These are phyloP conservation scores for Pluvialis apricaria DNA, from an alignment of 2,113 vertebrate genomes.

Conservation along the genomic window DNA sequence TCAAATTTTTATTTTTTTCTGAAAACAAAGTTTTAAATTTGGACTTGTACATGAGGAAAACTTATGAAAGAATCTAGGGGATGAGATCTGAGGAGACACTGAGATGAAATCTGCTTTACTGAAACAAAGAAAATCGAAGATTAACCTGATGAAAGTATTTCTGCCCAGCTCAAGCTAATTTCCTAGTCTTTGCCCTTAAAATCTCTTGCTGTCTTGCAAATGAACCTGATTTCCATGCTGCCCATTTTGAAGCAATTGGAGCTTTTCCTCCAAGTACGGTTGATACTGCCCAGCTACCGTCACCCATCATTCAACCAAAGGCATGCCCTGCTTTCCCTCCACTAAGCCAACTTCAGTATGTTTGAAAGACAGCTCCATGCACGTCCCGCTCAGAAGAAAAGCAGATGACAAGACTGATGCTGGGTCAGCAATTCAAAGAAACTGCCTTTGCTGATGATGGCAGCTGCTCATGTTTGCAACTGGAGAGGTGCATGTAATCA, in stretches of 20 bases:
- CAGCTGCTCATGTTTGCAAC: not conserved
- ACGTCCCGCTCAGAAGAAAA: not conserved
- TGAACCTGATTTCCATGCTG: not conserved
- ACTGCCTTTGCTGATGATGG: not conserved
- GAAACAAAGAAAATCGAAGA: not conserved
- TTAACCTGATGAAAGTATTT: not conserved
- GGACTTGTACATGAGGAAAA: not conserved
- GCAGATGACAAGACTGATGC: not conserved
- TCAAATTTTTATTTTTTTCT: not conserved
- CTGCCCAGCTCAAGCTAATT: not conserved
- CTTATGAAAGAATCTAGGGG: not conserved
- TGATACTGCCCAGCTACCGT: not conserved
- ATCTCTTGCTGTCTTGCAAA: not conserved
- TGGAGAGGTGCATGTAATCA: not conserved
- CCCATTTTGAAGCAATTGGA: not conserved
- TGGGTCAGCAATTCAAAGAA: not conserved
- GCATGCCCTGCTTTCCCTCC: not conserved
- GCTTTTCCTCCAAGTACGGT: not conserved
- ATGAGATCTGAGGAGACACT: not conserved
- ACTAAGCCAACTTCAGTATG: not conserved
- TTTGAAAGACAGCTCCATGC: not conserved
- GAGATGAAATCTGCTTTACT: not conserved
- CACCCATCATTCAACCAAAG: not conserved
- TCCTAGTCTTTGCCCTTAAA: not conserved
- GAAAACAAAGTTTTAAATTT: not conserved